These are phyloP conservation scores for Helostoma temminkii DNA, from an alignment of 2,797 vertebrate genomes.

Conservation along the genomic window DNA sequence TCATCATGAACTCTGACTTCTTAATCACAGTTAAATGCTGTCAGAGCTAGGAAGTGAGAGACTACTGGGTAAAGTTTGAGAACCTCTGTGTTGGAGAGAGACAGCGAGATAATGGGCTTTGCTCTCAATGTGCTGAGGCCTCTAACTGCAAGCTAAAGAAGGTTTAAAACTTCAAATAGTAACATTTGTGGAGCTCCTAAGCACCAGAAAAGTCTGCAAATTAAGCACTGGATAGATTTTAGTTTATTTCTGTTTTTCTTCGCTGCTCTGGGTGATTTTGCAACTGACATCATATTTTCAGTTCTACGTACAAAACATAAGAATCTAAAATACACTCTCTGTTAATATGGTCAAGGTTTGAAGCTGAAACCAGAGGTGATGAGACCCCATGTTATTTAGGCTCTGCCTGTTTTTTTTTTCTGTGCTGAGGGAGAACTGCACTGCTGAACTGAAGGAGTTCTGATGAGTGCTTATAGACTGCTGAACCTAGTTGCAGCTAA, in stretches of 20 bases:
- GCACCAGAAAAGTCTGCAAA: conserved; percentile 74
- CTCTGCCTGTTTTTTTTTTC: conserved; percentile 66
- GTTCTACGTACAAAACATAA: conserved; percentile 31
- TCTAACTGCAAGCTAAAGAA: conserved; percentile 78
- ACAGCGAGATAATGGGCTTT: conserved; percentile 84
- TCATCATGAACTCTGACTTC: conserved; percentile 81
- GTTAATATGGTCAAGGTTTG: conserved; percentile 40
- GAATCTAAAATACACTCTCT: conserved; percentile 29
- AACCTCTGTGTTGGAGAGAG: conserved; percentile 74
- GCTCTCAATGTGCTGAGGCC: conserved; percentile 78
- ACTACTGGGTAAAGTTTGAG: conserved; percentile 69
- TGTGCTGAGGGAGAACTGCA: conserved; percentile 60
- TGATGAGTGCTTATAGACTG: conserved; percentile 79
- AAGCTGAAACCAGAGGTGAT: conserved; percentile 50
- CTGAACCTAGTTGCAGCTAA: conserved; percentile 73
- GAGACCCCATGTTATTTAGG: conserved; percentile 54
- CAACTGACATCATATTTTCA: conserved; percentile 53
- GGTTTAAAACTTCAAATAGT: conserved; percentile 80
- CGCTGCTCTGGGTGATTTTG: conserved; percentile 48
- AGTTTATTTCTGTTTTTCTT: conserved; percentile 61
- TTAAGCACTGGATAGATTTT: conserved; percentile 73
- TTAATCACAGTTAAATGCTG: conserved; percentile 84
- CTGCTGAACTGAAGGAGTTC: conserved; percentile 55
- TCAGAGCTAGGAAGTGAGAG: conserved; percentile 69
- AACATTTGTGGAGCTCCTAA: conserved; percentile 76